These are phyloP conservation scores for Prochilodus magdalenae DNA, from an alignment of 2,113 vertebrate genomes.

Conservation along the genomic window DNA sequence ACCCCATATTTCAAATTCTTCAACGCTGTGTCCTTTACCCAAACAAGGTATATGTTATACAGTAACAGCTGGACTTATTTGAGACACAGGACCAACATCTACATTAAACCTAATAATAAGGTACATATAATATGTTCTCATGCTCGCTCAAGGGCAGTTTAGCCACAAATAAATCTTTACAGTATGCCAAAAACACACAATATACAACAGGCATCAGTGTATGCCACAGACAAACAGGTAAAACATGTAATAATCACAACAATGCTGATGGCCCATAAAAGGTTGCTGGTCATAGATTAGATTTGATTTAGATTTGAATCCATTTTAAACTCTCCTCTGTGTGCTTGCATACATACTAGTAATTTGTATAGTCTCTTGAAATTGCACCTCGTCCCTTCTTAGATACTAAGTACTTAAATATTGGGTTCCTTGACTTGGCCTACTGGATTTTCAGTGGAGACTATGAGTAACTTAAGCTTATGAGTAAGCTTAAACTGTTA, in stretches of 20 bases:
- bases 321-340: constrained; percentile 7
- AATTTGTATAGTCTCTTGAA: constrained; percentile 5
- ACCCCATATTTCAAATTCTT: neutral
- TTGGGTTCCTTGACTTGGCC: neutral
- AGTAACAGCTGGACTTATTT: neutral
- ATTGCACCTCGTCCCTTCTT: constrained; percentile 2
- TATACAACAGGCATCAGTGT: constrained; percentile 26
- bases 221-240: constrained; percentile 6
- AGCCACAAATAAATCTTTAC: constrained; percentile 26
- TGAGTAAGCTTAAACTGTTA: too few relatives aligned
- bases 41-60: neutral
- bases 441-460: neutral
- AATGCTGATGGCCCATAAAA: constrained; percentile 14
- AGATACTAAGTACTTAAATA: constrained; percentile 4
- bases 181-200: neutral
- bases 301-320: neutral
- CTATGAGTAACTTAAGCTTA: neutral
- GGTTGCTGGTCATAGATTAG: constrained; percentile 18
- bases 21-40: neutral
- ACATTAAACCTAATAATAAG: neutral
- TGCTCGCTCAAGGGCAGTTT: neutral
- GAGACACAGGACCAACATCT: neutral
- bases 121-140: neutral
- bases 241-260: constrained; percentile 30
- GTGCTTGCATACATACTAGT: too few relatives aligned